Evolutionary conservation across 1,140 invertebrate genomes (phyloP).

Genomic region (Subanguina moxae): DNA sequence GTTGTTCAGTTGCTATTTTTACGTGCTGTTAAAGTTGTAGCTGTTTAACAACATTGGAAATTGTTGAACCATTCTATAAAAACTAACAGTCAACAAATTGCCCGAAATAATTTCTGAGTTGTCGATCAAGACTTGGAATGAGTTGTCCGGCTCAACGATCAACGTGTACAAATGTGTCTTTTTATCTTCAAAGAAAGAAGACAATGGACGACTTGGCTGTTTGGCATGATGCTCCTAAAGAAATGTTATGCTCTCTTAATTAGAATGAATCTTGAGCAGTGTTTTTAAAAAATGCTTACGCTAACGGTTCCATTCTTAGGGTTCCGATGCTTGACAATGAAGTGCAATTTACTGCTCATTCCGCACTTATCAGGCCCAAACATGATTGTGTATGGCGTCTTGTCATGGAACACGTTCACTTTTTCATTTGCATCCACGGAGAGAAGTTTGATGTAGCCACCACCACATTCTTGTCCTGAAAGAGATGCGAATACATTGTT

Average conservation of each 20-base stretch:
- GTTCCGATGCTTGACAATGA: conserved; percentile 93
- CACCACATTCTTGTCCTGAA: conserved; percentile 95
- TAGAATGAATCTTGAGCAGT: background rate
- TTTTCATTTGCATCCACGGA: conserved; percentile 54
- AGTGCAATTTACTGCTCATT: conserved; percentile 87
- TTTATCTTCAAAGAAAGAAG: conserved; percentile 88
- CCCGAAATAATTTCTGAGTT: conserved; percentile 64
- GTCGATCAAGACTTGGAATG: conserved; percentile 68
- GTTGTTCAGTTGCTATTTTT: no score
- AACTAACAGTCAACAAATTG: conserved; percentile 39
- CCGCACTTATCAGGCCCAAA: conserved; percentile 99
- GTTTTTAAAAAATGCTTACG: conserved; percentile 48
- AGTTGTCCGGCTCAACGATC: conserved; percentile 81
- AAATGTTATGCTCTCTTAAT: background rate
- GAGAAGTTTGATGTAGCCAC: conserved; percentile 91
- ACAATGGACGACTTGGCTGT: conserved; percentile 68
- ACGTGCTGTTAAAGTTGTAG: no score
- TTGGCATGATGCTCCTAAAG: conserved; percentile 67
- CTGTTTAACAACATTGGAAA: conserved; percentile 17
- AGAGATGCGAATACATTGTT: no score
- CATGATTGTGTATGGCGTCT: conserved; percentile 80
- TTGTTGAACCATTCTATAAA: conserved; percentile 1
- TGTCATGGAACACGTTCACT: conserved; percentile 78
- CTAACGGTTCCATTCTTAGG: conserved; percentile 80
- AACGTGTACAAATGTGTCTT: conserved; percentile 89